phyloP scores from a whole-genome alignment of 2,113 vertebrate genomes.

The Asarcornis scutulata region DNA sequence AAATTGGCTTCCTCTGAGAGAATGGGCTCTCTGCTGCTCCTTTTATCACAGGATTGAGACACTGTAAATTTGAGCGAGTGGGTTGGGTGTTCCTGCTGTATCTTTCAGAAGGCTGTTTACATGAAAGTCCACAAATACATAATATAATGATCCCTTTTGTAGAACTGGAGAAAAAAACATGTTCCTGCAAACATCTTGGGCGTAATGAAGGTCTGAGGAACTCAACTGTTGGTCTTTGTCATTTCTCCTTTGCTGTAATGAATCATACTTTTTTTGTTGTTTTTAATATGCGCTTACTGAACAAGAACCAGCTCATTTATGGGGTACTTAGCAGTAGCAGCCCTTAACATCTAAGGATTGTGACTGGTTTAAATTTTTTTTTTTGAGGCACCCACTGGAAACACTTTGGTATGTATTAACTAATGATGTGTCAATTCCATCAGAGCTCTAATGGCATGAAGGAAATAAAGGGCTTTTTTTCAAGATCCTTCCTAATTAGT shows the following conservation, averaged over 20 bases:
- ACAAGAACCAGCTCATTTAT: background rate
- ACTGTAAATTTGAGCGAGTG: background rate
- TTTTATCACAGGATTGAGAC: background rate
- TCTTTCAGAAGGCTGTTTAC: background rate
- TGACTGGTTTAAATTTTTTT: background rate
- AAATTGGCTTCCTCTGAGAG: background rate
- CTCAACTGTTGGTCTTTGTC: background rate
- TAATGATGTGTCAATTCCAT: background rate
- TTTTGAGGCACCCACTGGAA: background rate
- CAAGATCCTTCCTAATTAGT: background rate
- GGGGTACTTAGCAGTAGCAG: background rate
- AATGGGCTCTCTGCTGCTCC: accelerated
- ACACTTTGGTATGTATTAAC: background rate
- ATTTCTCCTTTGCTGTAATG: background rate
- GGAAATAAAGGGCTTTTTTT: background rate
- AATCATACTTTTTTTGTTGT: background rate
- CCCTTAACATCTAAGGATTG: background rate
- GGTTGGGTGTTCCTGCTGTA: background rate
- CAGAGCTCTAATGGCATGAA: background rate
- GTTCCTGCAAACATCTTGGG: background rate
- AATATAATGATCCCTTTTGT: background rate
- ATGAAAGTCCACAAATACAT: background rate
- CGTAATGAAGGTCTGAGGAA: background rate
- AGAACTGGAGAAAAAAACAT: background rate
- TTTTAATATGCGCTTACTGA: background rate